Evolutionary conservation across 2,888 invertebrate genomes (phyloP).

Genomic region (Lasioglossum malachurum): DNA sequence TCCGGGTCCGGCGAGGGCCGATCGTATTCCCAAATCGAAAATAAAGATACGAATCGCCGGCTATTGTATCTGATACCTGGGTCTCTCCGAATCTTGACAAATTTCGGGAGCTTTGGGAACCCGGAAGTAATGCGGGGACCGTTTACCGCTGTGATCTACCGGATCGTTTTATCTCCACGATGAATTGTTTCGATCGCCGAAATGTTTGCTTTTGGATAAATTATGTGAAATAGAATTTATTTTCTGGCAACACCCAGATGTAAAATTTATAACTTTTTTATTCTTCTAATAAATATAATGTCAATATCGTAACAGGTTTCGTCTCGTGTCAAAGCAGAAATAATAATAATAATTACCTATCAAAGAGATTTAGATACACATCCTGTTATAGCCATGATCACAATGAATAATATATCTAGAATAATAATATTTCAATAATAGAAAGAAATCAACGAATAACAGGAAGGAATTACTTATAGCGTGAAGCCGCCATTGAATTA

Average conservation of each 20-base stretch:
- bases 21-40: constrained; percentile 9
- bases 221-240: not conserved
- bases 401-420: too few relatives aligned
- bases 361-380: too few relatives aligned
- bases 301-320: too few relatives aligned
- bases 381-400: too few relatives aligned
- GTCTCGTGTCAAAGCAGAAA: too few relatives aligned
- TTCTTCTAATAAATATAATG: too few relatives aligned
- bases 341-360: too few relatives aligned
- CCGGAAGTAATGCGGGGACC: not conserved
- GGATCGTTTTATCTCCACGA: not conserved
- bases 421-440: too few relatives aligned
- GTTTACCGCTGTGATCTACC: not conserved
- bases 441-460: too few relatives aligned
- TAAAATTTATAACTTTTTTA: too few relatives aligned
- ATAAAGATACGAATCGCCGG: not conserved
- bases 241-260: too few relatives aligned
- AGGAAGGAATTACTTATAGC: too few relatives aligned
- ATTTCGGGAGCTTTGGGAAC: not conserved
- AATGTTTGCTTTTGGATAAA: not conserved
- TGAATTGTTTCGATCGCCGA: not conserved
- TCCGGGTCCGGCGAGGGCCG: not conserved
- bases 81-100: not conserved
- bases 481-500: not conserved
- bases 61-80: not conserved